phyloP scores from a whole-genome alignment of 1,140 invertebrate species.

The Drosophila ironensis region DNA sequence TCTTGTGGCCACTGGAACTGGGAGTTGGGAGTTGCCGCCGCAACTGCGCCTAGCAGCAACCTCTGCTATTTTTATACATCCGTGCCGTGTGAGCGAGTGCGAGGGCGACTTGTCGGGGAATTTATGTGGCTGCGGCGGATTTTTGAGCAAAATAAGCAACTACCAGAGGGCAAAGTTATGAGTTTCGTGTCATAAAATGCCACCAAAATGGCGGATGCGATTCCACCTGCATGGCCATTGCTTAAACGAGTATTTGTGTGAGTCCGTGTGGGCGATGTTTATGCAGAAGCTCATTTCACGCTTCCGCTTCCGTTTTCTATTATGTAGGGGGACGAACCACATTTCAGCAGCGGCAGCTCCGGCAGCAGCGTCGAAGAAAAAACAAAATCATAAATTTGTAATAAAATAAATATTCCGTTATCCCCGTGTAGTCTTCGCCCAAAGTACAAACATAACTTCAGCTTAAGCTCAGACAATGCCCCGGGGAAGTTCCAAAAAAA shows the following conservation, averaged over 20 bases:
- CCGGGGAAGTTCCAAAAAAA: not conserved
- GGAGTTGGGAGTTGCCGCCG: conserved; percentile 7
- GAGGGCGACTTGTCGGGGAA: conserved; percentile 52
- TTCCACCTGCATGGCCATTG: conserved; percentile 58
- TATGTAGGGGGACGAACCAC: conserved; percentile 29
- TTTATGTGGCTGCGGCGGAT: conserved; percentile 62
- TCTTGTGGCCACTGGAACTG: conserved; percentile 41
- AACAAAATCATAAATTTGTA: conserved; percentile 79
- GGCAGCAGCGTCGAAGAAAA: conserved; percentile 31
- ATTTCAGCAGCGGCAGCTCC: not conserved
- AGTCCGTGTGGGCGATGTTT: conserved; percentile 63
- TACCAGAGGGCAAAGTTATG: conserved; percentile 60
- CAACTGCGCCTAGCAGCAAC: conserved; percentile 32
- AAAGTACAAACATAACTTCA: conserved; percentile 56
- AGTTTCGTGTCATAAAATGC: conserved; percentile 74
- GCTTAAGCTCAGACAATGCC: conserved; percentile 47
- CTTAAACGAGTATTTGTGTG: conserved; percentile 30
- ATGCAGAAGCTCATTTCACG: conserved; percentile 79
- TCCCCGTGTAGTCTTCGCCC: conserved; percentile 43
- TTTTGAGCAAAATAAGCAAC: conserved; percentile 76
- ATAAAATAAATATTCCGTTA: conserved; percentile 79
- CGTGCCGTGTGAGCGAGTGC: not conserved
- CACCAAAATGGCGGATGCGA: conserved; percentile 40
- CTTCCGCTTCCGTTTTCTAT: conserved; percentile 76
- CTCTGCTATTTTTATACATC: conserved; percentile 50